Evolutionary conservation across 2,113 vertebrate genomes (phyloP), one percentile per base, ranked within the genome.

Genomic region (Ictalurus punctatus): DNA sequence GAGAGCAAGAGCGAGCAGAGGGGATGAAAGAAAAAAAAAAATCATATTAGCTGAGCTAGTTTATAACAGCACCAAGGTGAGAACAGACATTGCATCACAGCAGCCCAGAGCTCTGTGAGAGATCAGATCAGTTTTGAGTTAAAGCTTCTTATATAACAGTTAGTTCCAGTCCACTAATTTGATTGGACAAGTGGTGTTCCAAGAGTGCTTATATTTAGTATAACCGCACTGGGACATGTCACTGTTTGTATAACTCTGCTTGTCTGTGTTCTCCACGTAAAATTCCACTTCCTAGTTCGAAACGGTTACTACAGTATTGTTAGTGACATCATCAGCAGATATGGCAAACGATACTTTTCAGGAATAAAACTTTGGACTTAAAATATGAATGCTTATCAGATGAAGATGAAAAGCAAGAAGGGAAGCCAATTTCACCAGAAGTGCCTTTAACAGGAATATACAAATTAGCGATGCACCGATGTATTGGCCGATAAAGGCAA

Each of bases 41-140:
- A 76, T 82, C 65, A 81, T 84, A 89, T 86, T 89, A 86, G 79
- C 59, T 89, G 59, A 27, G 63, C 52, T 59, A 63, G 84, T 19
- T 89, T 86, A 85, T 86, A 44, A 9, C 78, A 27, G 27, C 78
- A 30, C 27, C 74, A 48, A 48, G 61, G 44, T 34, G 6, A 56
- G 14, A 30, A 56, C 27, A 78, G 1, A 56, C 25, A 54, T 17
- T 30, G 12, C 27, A 30, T 56, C 78, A 52, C 48, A 80, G 25
- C 78, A 80, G 48, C 27, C 78, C 48, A 80, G 48, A 25, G 1
- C 74, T 52, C 25, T n/a, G 44, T 17, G 44, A 14, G 25, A 81
- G 78, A 30, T 56, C 54, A 14, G 48, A 54, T 80, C 25, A n/a
- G 27, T 16, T n/a, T n/a, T 54, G 48, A 54, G 25, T 54, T 80